Percentiles rank a stretch among this genome's conserved stretches.
These are phyloP conservation scores for Leptinotarsa defecta DNA, from an alignment of 1,140 invertebrate genomes.

Conservation along the genomic window DNA sequence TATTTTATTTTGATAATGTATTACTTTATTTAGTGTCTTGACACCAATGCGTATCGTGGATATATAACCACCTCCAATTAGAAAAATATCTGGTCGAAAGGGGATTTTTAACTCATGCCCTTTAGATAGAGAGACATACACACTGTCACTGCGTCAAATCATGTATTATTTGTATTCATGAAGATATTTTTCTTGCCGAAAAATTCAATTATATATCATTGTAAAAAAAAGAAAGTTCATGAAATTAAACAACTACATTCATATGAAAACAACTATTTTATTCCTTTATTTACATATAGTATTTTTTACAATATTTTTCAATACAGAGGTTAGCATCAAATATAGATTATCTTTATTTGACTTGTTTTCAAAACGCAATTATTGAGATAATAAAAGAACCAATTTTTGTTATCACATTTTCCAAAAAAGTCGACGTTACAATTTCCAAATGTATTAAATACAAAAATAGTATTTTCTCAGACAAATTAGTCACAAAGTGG, in stretches of 20 bases:
- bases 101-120: no score
- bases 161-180: no score
- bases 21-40: no score
- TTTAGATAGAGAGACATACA: no score
- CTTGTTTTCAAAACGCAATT: conserved; percentile 36
- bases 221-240: no score
- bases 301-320: conserved; percentile 48
- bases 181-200: no score
- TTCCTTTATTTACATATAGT: conserved; percentile 48
- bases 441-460: conserved; percentile 44
- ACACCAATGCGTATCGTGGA: no score
- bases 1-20: no score
- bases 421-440: conserved; percentile 46
- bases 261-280: conserved; percentile 51
- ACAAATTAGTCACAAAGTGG: conserved; percentile 30
- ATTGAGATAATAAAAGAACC: conserved; percentile 35
- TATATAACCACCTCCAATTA: no score
- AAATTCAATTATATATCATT: no score
- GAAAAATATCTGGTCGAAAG: no score
- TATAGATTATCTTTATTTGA: conserved; percentile 43
- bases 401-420: conserved; percentile 50
- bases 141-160: no score
- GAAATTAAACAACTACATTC: conserved; percentile 18
- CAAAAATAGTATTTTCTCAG: conserved; percentile 50
- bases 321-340: conserved; percentile 51